Conservation (phyloP, 2,888 invertebrate species). For the Nemotelus pantherinus region DNA sequence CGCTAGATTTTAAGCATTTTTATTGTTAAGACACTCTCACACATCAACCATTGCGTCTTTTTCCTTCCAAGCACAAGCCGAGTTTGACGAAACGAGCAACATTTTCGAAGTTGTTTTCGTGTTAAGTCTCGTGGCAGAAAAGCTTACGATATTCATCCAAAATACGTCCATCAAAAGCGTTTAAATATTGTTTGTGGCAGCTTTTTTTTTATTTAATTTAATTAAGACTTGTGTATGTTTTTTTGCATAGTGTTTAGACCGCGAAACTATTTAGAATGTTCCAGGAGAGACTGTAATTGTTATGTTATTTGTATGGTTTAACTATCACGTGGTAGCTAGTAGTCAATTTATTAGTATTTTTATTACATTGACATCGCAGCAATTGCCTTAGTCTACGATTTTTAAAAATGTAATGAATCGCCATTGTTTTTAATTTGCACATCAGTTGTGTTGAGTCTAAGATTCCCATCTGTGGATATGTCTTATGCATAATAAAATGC, state of each 20-base stretch:
- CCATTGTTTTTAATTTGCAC: not conserved
- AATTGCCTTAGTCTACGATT: too few relatives aligned
- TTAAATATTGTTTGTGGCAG: conserved; percentile 38
- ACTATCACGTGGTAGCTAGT: conserved; percentile 1
- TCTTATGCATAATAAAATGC: conserved; percentile 18
- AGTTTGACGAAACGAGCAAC: too few relatives aligned
- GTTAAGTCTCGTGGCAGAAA: too few relatives aligned
- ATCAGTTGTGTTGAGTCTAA: too few relatives aligned
- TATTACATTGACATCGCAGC: too few relatives aligned
- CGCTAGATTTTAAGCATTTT: not conserved
- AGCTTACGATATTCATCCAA: too few relatives aligned
- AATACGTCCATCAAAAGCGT: conserved; percentile 26
- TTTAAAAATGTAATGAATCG: not conserved
- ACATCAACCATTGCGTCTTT: not conserved
- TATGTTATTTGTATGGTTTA: not conserved
- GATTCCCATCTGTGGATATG: too few relatives aligned
- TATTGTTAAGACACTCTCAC: not conserved
- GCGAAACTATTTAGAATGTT: not conserved
- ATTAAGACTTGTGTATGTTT: conserved; percentile 13
- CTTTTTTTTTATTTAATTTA: not conserved
- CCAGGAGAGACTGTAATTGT: not conserved
- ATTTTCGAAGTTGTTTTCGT: too few relatives aligned
- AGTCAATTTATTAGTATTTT: not conserved
- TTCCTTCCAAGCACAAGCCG: not conserved
- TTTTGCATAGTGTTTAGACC: not conserved